Evolutionary conservation across 2,797 vertebrate genomes (phyloP).

Genomic region (Adelosebastes latens): DNA sequence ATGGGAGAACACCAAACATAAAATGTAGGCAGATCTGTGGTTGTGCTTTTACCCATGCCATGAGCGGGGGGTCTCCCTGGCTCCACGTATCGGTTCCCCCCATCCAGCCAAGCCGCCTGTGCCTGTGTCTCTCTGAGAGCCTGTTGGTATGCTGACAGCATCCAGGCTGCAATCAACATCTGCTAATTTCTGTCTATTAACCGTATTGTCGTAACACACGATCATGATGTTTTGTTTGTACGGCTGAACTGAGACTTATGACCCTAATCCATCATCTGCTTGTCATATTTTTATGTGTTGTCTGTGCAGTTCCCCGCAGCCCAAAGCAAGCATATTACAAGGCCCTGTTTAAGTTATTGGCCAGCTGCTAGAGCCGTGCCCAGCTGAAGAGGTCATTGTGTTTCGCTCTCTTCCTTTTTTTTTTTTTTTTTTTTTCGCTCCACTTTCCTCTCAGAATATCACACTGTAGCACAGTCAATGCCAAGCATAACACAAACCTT

Average conservation of each 20-base stretch:
- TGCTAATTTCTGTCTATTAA: conserved; percentile 87
- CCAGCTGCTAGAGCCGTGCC: conserved; percentile 89
- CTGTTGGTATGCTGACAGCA: conserved; percentile 77
- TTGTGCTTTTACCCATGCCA: conserved; percentile 62
- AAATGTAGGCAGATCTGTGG: conserved; percentile 31
- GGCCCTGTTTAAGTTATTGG: conserved; percentile 89
- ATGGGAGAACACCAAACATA: conserved; percentile 34
- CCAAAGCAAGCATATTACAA: conserved; percentile 85
- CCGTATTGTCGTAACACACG: conserved; percentile 86
- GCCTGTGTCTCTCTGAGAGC: conserved; percentile 37
- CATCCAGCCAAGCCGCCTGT: conserved; percentile 23
- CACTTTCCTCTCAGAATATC: conserved; percentile 82
- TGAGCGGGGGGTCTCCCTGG: conserved; percentile 50
- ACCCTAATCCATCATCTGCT: conserved; percentile 90
- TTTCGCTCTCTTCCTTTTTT: conserved; percentile 59
- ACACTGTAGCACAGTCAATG: conserved; percentile 79
- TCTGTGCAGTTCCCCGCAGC: conserved; percentile 84
- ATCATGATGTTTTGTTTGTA: conserved; percentile 89
- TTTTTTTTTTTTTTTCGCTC: conserved; percentile 38
- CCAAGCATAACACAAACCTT: conserved; percentile 87
- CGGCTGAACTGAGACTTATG: conserved; percentile 89
- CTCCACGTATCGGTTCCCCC: conserved; percentile 41
- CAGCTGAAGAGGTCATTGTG: conserved; percentile 89
- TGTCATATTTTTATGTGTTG: conserved; percentile 89
- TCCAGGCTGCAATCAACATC: conserved; percentile 86